These are phyloP conservation scores for Ceramica pisi DNA, from an alignment of 2,888 invertebrate species.

Conservation along the genomic window DNA sequence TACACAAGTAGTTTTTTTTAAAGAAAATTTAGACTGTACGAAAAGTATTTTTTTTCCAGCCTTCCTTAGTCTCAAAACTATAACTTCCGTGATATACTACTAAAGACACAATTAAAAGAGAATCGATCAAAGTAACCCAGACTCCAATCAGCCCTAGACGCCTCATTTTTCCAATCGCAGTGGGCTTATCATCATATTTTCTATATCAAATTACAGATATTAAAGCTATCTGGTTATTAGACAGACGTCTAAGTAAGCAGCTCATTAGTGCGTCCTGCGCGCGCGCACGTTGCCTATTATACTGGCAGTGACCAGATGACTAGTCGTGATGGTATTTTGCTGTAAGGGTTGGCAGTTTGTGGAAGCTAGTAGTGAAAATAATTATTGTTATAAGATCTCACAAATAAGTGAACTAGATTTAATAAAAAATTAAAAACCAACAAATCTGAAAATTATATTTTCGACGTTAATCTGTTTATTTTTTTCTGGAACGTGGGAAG, in stretches of 20 bases:
- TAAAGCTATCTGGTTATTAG: constrained; percentile 59
- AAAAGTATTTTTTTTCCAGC: too few relatives aligned
- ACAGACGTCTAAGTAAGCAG: constrained; percentile 58
- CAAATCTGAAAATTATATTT: too few relatives aligned
- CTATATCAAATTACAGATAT: constrained; percentile 61
- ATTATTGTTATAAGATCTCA: background rate
- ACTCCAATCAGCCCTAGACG: constrained; percentile 5
- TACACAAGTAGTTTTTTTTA: too few relatives aligned
- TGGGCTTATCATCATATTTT: constrained; percentile 32
- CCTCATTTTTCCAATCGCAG: constrained; percentile 16
- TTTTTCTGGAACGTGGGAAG: too few relatives aligned
- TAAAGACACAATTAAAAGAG: background rate
- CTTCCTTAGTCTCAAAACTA: background rate
- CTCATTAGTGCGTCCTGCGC: constrained; percentile 67
- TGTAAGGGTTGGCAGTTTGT: constrained; percentile 54
- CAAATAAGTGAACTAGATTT: too few relatives aligned
- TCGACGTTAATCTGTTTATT: too few relatives aligned
- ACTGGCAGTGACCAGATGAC: constrained; percentile 61
- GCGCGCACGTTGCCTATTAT: constrained; percentile 61
- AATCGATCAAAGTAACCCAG: constrained; percentile 13
- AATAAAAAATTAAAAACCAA: too few relatives aligned
- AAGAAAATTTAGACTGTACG: too few relatives aligned
- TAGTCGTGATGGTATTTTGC: constrained; percentile 63
- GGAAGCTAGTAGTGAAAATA: background rate
- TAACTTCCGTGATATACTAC: background rate